phyloP scores from a whole-genome alignment of 2,797 vertebrate genomes.

The Merluccius polli region DNA sequence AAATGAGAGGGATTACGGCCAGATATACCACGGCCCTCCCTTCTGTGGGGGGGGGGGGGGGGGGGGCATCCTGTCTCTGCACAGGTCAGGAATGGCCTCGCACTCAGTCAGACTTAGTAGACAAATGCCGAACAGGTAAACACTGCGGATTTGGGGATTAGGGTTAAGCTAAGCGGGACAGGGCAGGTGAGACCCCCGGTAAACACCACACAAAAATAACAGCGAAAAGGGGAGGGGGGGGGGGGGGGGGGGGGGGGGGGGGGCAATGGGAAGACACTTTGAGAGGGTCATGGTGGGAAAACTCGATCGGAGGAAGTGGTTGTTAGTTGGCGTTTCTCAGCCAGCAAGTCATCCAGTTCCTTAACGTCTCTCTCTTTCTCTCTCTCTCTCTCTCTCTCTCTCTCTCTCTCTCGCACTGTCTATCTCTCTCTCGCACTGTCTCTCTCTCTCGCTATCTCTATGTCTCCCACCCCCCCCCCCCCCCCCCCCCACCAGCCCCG shows the following conservation, averaged over 20 bases:
- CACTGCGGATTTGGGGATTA: constrained; percentile 9
- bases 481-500: constrained; percentile 52
- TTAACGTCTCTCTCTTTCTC: background rate
- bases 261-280: constrained; percentile 3
- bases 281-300: background rate
- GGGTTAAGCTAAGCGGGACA: constrained; percentile 43
- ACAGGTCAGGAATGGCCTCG: constrained; percentile 39
- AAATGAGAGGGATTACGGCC: constrained; percentile 26
- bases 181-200: constrained; percentile 49
- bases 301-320: background rate
- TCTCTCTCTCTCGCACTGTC: constrained; percentile 46
- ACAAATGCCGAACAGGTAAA: constrained; percentile 35
- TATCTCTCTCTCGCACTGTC: constrained; percentile 25
- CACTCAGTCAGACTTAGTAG: constrained; percentile 40
- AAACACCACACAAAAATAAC: constrained; percentile 41
- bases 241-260: constrained; percentile 15
- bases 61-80: constrained; percentile 22
- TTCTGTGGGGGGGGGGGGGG: background rate
- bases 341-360: background rate
- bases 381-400: background rate
- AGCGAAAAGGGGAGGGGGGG: constrained; percentile 30
- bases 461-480: constrained; percentile 19
- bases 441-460: constrained; percentile 1
- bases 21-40: background rate
- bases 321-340: background rate